These are phyloP conservation scores for Athene noctua DNA, from an alignment of 2,113 vertebrate genomes.

Conservation along the genomic window DNA sequence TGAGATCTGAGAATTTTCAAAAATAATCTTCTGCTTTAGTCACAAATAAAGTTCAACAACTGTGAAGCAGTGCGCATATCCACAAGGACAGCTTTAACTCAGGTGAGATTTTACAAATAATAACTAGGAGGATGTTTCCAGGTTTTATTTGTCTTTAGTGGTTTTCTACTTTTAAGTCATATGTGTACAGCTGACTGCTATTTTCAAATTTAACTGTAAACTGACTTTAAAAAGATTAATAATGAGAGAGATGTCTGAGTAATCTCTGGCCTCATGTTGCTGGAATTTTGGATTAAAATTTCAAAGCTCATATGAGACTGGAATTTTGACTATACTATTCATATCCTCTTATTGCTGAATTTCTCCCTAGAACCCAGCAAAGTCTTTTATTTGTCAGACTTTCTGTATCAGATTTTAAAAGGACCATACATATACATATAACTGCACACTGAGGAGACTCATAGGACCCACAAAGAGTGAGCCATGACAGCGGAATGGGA, in stretches of 20 bases:
- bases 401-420: background rate
- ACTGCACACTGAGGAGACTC: background rate
- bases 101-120: background rate
- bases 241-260: background rate
- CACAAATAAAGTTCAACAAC: background rate
- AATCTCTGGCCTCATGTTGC: background rate
- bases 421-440: rapidly evolving
- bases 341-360: background rate
- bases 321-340: background rate
- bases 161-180: background rate
- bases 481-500: background rate
- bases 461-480: background rate
- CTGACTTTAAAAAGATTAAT: background rate
- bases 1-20: background rate
- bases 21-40: background rate
- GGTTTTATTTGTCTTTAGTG: background rate
- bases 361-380: background rate
- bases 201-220: background rate
- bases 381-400: background rate
- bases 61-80: background rate
- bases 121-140: background rate
- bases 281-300: background rate
- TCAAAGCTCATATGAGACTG: background rate
- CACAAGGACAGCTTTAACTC: background rate
- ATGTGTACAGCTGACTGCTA: background rate